Evolutionary conservation across 2,797 vertebrate genomes (phyloP).

Genomic region (Steatocranus sp.): DNA sequence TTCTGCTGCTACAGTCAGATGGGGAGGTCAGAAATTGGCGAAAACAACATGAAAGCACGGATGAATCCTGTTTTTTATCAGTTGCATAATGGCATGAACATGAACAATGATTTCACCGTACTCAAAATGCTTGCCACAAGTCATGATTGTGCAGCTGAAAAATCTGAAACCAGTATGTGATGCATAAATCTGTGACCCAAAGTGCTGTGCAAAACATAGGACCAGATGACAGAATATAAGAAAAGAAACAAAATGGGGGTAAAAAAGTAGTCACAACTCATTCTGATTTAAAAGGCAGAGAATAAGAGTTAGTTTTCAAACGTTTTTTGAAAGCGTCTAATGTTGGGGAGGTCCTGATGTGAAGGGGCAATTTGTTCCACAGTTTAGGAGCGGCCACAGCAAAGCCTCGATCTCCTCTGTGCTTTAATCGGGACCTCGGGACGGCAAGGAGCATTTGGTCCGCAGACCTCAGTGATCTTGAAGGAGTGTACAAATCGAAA

Average conservation of each 20-base stretch:
- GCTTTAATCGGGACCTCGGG: too few relatives aligned
- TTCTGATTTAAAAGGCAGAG: too few relatives aligned
- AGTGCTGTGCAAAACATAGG: not conserved
- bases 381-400: too few relatives aligned
- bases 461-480: too few relatives aligned
- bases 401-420: too few relatives aligned
- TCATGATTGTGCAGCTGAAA: not conserved
- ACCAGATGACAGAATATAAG: not conserved
- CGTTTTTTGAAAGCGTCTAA: rapidly evolving
- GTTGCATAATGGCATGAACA: not conserved
- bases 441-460: too few relatives aligned
- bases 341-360: too few relatives aligned
- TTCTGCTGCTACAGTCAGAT: not conserved
- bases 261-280: too few relatives aligned
- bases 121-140: not conserved
- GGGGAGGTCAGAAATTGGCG: rapidly evolving
- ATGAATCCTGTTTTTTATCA: not conserved
- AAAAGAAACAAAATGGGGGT: not conserved
- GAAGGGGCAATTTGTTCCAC: too few relatives aligned
- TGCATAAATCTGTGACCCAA: not conserved
- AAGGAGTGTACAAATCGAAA: too few relatives aligned
- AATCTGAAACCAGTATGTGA: not conserved
- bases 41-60: rapidly evolving
- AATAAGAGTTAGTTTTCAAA: too few relatives aligned
- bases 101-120: not conserved